A percentile compares a stretch with the other conserved stretches of the same genome.
Conservation (phyloP, 2,888 invertebrate species). For the Ernsta delagoae region DNA sequence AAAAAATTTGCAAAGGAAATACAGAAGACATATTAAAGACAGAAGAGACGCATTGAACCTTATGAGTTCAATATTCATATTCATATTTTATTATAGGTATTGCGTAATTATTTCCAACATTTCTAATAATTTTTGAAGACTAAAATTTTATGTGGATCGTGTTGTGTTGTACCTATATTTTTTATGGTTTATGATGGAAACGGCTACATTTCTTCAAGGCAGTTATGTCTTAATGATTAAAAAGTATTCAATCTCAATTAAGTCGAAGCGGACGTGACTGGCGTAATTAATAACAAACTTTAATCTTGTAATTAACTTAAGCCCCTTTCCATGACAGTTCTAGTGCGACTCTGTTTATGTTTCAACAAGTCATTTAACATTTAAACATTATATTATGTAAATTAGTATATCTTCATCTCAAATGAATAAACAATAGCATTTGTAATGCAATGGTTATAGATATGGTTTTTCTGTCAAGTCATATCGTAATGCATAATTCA, state of each 20-base stretch:
- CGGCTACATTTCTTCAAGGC: background rate
- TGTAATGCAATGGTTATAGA: conserved; percentile 65
- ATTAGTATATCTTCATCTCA: conserved; percentile 26
- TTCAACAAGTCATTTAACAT: background rate
- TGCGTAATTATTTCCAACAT: no score
- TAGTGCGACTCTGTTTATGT: background rate
- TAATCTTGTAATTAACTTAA: conserved; percentile 1
- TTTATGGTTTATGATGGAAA: background rate
- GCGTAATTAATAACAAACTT: conserved; percentile 5
- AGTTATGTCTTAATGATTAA: background rate
- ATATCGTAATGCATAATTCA: conserved; percentile 56
- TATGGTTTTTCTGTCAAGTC: conserved; percentile 61
- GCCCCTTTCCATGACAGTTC: background rate
- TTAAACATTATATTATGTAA: background rate
- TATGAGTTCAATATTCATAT: background rate
- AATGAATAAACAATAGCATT: conserved; percentile 70
- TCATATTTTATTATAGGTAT: no score
- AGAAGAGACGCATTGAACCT: no score
- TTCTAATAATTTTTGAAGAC: no score
- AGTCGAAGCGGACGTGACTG: background rate
- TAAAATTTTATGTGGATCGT: no score
- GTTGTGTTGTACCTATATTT: background rate
- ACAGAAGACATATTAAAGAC: background rate
- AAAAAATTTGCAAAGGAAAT: conserved; percentile 3
- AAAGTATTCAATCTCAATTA: conserved; percentile 1